A percentile compares a stretch with the other conserved stretches of the same genome.
These are phyloP conservation scores for Eremobia ochroleuca DNA, from an alignment of 2,888 invertebrate species.

Conservation along the genomic window DNA sequence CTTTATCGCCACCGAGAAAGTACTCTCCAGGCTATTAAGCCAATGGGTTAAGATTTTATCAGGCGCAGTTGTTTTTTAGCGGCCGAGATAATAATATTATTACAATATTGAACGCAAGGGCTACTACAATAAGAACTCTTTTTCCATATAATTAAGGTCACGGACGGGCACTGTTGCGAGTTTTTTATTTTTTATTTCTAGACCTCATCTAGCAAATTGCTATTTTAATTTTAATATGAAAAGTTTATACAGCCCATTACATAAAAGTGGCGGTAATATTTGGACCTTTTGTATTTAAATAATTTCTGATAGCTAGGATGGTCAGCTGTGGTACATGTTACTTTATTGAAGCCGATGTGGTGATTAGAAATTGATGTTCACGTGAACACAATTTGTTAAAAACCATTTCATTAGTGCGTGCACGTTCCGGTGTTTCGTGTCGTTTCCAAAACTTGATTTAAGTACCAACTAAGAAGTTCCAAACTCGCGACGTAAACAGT, in stretches of 20 bases:
- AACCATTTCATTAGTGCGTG: conserved; percentile 49
- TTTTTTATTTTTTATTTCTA: neutral
- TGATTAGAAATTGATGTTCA: neutral
- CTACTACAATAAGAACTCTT: conserved; percentile 1
- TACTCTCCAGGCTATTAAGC: conserved; percentile 18
- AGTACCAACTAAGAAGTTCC: conserved; percentile 60
- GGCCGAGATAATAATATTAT: conserved; percentile 41
- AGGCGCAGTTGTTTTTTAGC: conserved; percentile 28
- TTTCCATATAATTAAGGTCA: conserved; percentile 5
- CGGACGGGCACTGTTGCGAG: neutral
- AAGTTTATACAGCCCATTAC: conserved; percentile 7
- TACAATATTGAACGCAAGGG: conserved; percentile 3
- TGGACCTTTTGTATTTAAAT: neutral
- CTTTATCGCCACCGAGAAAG: conserved; percentile 29
- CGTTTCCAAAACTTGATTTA: conserved; percentile 63
- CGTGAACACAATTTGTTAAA: conserved; percentile 35
- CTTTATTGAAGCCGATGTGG: neutral
- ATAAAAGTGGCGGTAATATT: neutral
- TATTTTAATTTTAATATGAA: conserved; percentile 13
- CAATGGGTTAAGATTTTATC: conserved; percentile 40
- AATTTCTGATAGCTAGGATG: neutral
- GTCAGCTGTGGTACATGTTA: neutral
- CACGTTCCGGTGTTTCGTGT: conserved; percentile 50
- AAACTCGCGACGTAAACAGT: conserved; percentile 63
- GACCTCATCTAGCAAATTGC: neutral